A percentile compares a stretch with the other conserved stretches of the same genome.
Evolutionary conservation across 2,797 vertebrate species (phyloP).

Genomic region (Enteromius paludinosus): DNA sequence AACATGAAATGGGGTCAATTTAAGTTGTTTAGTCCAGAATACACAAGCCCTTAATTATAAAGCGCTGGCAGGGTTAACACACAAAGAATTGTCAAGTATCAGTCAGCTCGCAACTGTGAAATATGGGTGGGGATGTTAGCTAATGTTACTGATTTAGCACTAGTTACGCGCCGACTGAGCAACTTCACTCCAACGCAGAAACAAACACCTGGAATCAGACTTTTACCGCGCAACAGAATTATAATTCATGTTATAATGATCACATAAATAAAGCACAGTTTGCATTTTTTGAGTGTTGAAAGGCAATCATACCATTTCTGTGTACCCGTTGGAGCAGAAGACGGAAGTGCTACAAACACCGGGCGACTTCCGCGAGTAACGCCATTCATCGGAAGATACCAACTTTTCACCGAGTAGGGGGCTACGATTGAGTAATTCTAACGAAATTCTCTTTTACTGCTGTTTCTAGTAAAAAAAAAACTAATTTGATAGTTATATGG

Average conservation of each 20-base stretch:
- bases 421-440: background rate
- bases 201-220: background rate
- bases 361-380: constrained; percentile 62
- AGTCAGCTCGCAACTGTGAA: constrained; percentile 57
- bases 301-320: constrained; percentile 77
- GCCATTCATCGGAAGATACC: constrained; percentile 47
- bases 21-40: background rate
- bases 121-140: constrained; percentile 62
- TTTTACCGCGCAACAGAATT: no score
- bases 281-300: background rate
- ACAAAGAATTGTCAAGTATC: background rate
- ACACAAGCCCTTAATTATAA: background rate
- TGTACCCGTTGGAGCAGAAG: constrained; percentile 65
- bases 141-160: constrained; percentile 11
- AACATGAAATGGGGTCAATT: background rate
- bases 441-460: background rate
- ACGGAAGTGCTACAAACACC: constrained; percentile 73
- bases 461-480: background rate
- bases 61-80: background rate
- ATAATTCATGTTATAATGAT: background rate
- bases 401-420: constrained; percentile 21
- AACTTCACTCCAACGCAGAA: background rate
- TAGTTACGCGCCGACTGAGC: background rate
- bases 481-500: background rate
- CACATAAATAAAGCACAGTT: background rate